A percentile compares a stretch with the other conserved stretches of the same genome.
Conservation (phyloP, 2,113 vertebrate species). For the Mobula hypostoma region DNA sequence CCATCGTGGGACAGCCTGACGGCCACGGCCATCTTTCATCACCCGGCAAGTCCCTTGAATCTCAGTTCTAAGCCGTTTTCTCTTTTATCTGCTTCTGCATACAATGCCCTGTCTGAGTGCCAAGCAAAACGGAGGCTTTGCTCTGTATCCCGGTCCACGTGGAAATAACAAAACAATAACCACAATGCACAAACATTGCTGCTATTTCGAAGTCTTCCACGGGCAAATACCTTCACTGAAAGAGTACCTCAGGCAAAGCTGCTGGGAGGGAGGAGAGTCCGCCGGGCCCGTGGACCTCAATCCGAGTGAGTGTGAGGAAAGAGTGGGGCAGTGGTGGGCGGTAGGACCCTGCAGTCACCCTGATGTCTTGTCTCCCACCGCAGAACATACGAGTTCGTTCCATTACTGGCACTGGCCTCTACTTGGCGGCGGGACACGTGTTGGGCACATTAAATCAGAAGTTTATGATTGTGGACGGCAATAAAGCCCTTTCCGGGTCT, state of each 20-base stretch:
- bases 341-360: too few species aligned
- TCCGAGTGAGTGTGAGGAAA: background rate
- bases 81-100: too few species aligned
- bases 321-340: background rate
- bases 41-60: too few species aligned
- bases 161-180: too few species aligned
- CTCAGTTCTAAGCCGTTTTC: too few species aligned
- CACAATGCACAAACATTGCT: too few species aligned
- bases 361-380: background rate
- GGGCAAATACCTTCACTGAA: background rate
- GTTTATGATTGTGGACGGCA: slow-evolving; percentile 90
- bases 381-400: slow-evolving; percentile 80
- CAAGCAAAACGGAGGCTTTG: too few species aligned
- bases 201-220: background rate
- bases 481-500: slow-evolving; percentile 84
- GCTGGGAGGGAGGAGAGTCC: background rate
- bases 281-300: background rate
- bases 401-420: slow-evolving; percentile 72
- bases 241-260: background rate
- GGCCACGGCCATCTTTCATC: too few species aligned
- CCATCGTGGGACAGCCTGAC: too few species aligned
- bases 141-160: too few species aligned
- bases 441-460: slow-evolving; percentile 69
- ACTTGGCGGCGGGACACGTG: slow-evolving; percentile 69
- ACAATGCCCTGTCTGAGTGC: too few species aligned